A percentile compares a stretch with the other conserved stretches of the same genome.
phyloP scores from a whole-genome alignment of 2,113 vertebrate species.

The Xenotilapia flavipinnis region DNA sequence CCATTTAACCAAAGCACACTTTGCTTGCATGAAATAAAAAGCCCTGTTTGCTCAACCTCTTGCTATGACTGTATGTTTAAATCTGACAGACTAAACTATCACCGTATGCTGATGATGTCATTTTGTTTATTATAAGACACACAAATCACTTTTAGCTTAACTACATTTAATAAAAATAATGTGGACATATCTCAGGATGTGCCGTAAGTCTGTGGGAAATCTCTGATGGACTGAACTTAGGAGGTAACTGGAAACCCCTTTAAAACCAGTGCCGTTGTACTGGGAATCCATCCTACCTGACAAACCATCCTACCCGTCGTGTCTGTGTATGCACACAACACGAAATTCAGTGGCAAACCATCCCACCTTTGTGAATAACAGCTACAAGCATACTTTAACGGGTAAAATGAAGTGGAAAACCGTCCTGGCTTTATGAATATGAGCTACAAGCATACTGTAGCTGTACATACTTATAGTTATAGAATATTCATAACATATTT shows the following conservation, averaged over 20 bases:
- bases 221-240: neutral
- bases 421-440: neutral
- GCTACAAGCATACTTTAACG: fast-evolving
- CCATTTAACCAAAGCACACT: fast-evolving
- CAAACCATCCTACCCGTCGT: neutral
- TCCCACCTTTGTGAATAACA: neutral
- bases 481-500: too few relatives aligned
- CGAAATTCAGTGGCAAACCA: fast-evolving
- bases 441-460: fast-evolving
- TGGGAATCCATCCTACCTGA: neutral
- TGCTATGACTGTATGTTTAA: neutral
- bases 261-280: neutral
- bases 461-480: too few relatives aligned
- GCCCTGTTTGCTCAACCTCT: neutral
- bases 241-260: neutral
- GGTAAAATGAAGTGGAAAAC: neutral
- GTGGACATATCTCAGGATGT: neutral
- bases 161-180: neutral
- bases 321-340: neutral
- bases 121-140: neutral
- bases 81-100: neutral
- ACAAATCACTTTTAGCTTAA: neutral
- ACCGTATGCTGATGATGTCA: fast-evolving
- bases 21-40: neutral
- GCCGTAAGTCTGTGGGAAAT: too few relatives aligned